Conservation (phyloP, 2,888 invertebrate species). For the Drosophila neotestacea region DNA sequence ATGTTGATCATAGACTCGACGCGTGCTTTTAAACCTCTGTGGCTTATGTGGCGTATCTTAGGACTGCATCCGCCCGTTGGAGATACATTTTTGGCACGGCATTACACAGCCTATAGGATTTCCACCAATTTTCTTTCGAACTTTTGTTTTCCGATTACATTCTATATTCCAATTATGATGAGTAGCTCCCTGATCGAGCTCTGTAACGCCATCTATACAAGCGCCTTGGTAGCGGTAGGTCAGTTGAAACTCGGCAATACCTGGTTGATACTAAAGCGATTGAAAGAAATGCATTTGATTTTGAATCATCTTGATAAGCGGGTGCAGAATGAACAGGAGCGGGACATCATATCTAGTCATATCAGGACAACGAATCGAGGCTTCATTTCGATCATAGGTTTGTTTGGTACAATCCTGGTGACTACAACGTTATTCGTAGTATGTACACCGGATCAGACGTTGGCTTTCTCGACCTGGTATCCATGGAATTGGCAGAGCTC, state of each 20-base stretch:
- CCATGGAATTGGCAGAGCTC: constrained; percentile 75
- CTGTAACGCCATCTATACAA: constrained; percentile 68
- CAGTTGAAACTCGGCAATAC: constrained; percentile 72
- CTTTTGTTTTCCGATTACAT: constrained; percentile 48
- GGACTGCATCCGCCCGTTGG: constrained; percentile 67
- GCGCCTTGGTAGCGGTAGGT: constrained; percentile 53
- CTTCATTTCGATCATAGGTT: constrained; percentile 35
- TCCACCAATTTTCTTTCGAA: constrained; percentile 51
- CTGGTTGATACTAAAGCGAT: constrained; percentile 45
- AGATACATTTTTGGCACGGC: constrained; percentile 43
- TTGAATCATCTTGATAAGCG: constrained; percentile 70
- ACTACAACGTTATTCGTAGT: not conserved
- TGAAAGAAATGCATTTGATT: constrained; percentile 56
- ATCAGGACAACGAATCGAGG: constrained; percentile 39
- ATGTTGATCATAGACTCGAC: constrained; percentile 50
- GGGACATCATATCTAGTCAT: constrained; percentile 40
- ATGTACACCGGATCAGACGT: constrained; percentile 47
- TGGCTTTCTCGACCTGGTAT: constrained; percentile 73
- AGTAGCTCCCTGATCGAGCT: constrained; percentile 63
- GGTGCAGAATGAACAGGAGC: constrained; percentile 52
- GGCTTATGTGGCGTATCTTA: constrained; percentile 73
- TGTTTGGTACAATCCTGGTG: constrained; percentile 32
- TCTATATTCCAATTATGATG: constrained; percentile 57
- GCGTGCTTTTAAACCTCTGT: constrained; percentile 72
- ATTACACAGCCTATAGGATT: constrained; percentile 64